Conservation (phyloP, 30 jellyfish, hydroid and myxozoan species). For the Morbakka virulenta region DNA sequence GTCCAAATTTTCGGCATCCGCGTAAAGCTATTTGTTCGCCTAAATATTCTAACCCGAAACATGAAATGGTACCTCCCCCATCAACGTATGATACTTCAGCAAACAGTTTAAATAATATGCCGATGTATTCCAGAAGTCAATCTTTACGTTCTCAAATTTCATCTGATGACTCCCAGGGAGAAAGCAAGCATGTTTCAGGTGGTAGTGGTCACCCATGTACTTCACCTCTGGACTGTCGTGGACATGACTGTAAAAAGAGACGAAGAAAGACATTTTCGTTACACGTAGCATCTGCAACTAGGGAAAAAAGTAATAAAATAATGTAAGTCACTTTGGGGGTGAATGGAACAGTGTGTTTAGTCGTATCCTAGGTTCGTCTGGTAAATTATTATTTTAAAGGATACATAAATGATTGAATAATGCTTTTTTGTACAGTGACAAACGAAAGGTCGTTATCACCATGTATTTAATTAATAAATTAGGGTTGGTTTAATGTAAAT, state of each 20-base stretch:
- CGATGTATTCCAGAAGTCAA: neutral
- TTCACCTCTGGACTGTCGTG: conserved; percentile 34
- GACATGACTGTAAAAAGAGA: conserved; percentile 54
- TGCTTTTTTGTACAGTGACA: too few relatives aligned
- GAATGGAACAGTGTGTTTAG: too few relatives aligned
- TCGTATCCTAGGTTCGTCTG: too few relatives aligned
- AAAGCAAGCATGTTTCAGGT: neutral
- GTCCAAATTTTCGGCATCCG: neutral
- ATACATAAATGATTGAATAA: too few relatives aligned
- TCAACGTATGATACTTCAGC: conserved; percentile 27
- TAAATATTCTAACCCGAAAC: neutral
- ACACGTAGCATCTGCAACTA: neutral
- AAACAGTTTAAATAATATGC: conserved; percentile 20
- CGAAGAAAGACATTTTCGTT: neutral
- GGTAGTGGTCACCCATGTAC: conserved; percentile 61
- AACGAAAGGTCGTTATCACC: too few relatives aligned
- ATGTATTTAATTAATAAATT: too few relatives aligned
- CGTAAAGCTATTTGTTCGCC: neutral
- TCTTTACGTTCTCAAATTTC: conserved; percentile 41
- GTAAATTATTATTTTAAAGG: too few relatives aligned
- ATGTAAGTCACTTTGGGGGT: too few relatives aligned
- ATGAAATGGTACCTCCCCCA: conserved; percentile 35
- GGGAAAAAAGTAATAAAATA: neutral
- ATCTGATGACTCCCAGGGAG: conserved; percentile 61
- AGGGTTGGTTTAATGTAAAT: too few relatives aligned